Evolutionary conservation across 2,888 invertebrate genomes (phyloP).

Genomic region (Hirtodrosophila duncani): DNA sequence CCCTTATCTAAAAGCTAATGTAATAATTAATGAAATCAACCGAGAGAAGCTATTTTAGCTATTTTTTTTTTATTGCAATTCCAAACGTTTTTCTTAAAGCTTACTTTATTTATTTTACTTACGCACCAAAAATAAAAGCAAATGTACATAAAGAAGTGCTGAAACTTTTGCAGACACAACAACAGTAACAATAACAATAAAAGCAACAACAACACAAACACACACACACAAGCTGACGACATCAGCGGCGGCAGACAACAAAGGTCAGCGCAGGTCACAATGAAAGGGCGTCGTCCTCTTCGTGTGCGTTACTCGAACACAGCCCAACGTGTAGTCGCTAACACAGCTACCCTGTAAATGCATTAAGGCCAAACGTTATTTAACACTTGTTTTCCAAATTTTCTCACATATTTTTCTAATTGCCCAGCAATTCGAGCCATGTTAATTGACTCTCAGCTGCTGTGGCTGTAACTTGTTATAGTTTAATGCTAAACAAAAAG

Average conservation of each 20-base stretch:
- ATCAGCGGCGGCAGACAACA: constrained; percentile 73
- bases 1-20: constrained; percentile 38
- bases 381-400: no score
- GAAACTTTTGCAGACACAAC: constrained; percentile 53
- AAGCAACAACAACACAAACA: constrained; percentile 22
- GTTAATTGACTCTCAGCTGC: constrained; percentile 44
- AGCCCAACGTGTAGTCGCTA: no score
- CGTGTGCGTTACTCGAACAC: constrained; percentile 26
- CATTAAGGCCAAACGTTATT: no score
- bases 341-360: no score
- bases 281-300: constrained; percentile 79
- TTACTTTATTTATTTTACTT: no score
- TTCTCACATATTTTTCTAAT: no score
- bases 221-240: constrained; percentile 16
- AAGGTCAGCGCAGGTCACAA: constrained; percentile 79
- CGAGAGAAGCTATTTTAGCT: no score
- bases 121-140: constrained; percentile 24
- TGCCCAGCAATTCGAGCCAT: constrained; percentile 38
- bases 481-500: no score
- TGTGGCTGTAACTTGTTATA: background rate
- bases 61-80: no score
- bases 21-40: constrained; percentile 53
- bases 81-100: no score
- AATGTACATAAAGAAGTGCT: background rate
- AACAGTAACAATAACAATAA: constrained; percentile 34